Evolutionary conservation across 1,140 invertebrate genomes (phyloP).

Genomic region (Aethina tumida): DNA sequence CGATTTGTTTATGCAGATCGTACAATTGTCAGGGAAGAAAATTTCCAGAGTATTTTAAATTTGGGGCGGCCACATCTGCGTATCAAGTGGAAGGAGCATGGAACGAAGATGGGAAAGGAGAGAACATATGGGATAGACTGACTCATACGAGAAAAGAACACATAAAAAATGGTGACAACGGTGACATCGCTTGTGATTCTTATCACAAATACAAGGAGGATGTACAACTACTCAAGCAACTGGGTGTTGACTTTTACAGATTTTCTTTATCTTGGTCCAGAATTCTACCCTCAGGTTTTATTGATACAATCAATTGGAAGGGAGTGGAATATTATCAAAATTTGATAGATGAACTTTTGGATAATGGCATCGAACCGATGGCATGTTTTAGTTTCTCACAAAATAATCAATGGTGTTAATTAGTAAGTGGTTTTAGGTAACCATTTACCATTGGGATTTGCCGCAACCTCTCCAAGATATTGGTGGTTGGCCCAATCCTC

Average conservation of each 20-base stretch:
- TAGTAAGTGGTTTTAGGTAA: too few species aligned
- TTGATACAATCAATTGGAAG: constrained; percentile 43
- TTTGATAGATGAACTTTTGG: constrained; percentile 45
- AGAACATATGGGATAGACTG: constrained; percentile 48
- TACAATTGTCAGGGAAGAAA: too few species aligned
- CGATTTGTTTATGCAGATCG: too few species aligned
- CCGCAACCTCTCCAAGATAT: constrained; percentile 30
- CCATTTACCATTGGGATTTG: constrained; percentile 31
- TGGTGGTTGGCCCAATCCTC: constrained; percentile 30
- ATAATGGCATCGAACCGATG: constrained; percentile 48
- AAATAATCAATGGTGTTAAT: too few species aligned
- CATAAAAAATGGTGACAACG: constrained; percentile 41
- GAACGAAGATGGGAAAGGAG: constrained; percentile 36
- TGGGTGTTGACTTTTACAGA: constrained; percentile 40
- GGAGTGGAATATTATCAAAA: constrained; percentile 53
- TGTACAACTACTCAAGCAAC: constrained; percentile 35
- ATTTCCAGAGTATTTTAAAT: too few species aligned
- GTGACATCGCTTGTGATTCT: constrained; percentile 45
- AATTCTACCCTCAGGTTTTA: constrained; percentile 18
- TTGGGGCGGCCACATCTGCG: constrained; percentile 27
- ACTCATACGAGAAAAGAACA: constrained; percentile 39
- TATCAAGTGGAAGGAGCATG: constrained; percentile 38
- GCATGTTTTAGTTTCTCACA: too few species aligned
- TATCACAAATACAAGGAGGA: constrained; percentile 47
- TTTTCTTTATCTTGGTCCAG: constrained; percentile 52